Base-by-base conservation (phyloP, 2,113 vertebrate genomes). In the Macheiramphus alcinus region DNA sequence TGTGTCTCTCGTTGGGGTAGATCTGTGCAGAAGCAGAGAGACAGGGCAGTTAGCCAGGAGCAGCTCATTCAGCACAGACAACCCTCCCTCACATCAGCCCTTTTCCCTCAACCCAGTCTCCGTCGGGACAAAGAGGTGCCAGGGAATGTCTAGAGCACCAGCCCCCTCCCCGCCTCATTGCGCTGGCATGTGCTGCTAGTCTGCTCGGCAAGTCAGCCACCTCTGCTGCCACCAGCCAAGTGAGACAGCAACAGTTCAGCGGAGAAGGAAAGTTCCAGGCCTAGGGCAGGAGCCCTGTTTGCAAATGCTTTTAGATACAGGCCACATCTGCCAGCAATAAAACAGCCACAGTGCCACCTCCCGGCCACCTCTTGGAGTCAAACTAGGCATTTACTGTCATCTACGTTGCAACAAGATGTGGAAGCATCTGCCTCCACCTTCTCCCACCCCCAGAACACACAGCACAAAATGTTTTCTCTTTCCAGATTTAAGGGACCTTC, bases 1-100 rank as follows among this genome's bases (percentile, higher is more conserved):
- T 99, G 98, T 99, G 99, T 97, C 99, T 98, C 98, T 99, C 99
- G 2, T 99, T 99, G 95, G 99, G 99, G 97, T 99, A 99, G 93
- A 99, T 99, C 99, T 99, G 98, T 3, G 75, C 63, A 78, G 36
- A 71, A 85, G 81, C 86, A 56, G 88, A 87, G 80, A 65, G 5
- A 59, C 20, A 10, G 26, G 42, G 40, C 19, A 43, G 58, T 84
- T 31, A 65, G 78, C 21, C 63, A 27, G 10, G 47, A 52, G 27
- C 50, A 1, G 81, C 84, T 81, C 43, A 9, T 15, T 48, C 36
- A 6, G 40, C 80, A 38, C 1, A 2, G 70, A 56, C 61, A 48
- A 1, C 9, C 2, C 55, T 25, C 45, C 52, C 67, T 56, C 62
- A 13, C 23, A 14, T 11, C 88, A 50, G 59, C 43, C 45, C 59